Evolutionary conservation across 2,797 vertebrate genomes (phyloP).

Genomic region (Morelia viridis): DNA sequence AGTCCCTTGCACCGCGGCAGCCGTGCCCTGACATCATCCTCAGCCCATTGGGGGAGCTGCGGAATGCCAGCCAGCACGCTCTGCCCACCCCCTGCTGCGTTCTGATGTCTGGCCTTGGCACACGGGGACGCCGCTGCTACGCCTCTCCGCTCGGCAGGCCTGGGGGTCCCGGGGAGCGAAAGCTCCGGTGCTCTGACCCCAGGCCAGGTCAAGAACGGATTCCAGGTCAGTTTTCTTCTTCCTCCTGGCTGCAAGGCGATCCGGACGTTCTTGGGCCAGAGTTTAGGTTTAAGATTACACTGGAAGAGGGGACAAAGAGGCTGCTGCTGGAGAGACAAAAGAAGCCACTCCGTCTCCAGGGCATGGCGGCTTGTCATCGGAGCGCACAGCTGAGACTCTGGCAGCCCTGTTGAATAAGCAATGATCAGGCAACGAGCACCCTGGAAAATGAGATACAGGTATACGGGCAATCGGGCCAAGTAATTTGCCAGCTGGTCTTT

Average conservation of each 20-base stretch:
- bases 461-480: neutral
- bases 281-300: neutral
- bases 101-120: neutral
- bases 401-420: slow-evolving; percentile 4
- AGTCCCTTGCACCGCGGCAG: neutral
- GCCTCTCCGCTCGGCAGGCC: neutral
- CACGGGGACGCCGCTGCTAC: neutral
- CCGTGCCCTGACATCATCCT: neutral
- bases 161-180: neutral
- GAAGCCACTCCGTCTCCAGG: fast-evolving
- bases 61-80: neutral
- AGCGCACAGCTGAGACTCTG: neutral
- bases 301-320: too few species aligned
- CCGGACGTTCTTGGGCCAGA: neutral
- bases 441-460: neutral
- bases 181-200: neutral
- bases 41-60: slow-evolving; percentile 2
- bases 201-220: neutral
- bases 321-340: neutral
- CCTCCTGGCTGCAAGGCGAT: neutral
- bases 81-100: neutral
- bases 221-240: neutral
- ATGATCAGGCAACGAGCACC: neutral
- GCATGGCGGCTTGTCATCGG: neutral
- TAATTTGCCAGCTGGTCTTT: neutral